A percentile compares a stretch with the other conserved stretches of the same genome.
Evolutionary conservation across 1,140 invertebrate species (phyloP).

Genomic region (Trichonephila clavata): DNA sequence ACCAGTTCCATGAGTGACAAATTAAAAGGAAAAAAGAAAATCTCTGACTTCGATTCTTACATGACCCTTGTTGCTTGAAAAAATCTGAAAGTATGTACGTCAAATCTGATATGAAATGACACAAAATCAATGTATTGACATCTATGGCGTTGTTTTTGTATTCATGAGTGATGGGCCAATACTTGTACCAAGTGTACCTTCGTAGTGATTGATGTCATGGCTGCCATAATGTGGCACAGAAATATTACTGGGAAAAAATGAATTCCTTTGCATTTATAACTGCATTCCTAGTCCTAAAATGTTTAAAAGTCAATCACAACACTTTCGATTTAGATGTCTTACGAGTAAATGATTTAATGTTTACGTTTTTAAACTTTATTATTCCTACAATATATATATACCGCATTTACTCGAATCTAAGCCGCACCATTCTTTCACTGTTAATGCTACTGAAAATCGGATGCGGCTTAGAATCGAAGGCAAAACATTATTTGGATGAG

Average conservation of each 20-base stretch:
- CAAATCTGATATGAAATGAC: slow-evolving; percentile 65
- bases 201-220: slow-evolving; percentile 28
- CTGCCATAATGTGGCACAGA: neutral
- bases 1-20: neutral
- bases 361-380: no score
- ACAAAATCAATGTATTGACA: slow-evolving; percentile 74
- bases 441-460: no score
- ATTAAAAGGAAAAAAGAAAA: slow-evolving; percentile 25
- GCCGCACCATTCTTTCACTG: no score
- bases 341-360: no score
- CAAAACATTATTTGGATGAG: no score
- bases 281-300: neutral
- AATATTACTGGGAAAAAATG: neutral
- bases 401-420: no score
- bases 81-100: slow-evolving; percentile 55
- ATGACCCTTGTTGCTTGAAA: slow-evolving; percentile 31
- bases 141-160: slow-evolving; percentile 58
- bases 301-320: neutral
- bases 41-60: slow-evolving; percentile 40
- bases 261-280: neutral
- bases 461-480: no score
- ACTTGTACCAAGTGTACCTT: slow-evolving; percentile 47
- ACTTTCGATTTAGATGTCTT: no score
- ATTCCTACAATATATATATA: no score
- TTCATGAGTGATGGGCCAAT: slow-evolving; percentile 66